Evolutionary conservation across 2,797 vertebrate species (phyloP).

Genomic region (Microctenopoma stevenorrisi): DNA sequence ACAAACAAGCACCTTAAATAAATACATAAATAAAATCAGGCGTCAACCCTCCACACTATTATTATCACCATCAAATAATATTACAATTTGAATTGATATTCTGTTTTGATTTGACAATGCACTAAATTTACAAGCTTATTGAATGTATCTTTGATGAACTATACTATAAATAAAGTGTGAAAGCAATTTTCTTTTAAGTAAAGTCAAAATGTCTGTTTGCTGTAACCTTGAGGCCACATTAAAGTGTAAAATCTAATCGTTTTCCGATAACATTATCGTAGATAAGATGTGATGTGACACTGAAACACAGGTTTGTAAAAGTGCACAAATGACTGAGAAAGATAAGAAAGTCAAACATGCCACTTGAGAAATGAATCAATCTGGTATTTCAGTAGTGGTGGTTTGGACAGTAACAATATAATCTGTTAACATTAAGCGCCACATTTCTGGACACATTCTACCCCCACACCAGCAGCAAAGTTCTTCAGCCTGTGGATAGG

Average conservation of each 20-base stretch:
- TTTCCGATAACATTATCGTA: slow-evolving; percentile 17
- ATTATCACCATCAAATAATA: too few relatives aligned
- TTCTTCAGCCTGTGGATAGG: slow-evolving; percentile 19
- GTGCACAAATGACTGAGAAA: slow-evolving; percentile 9
- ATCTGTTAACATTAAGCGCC: slow-evolving; percentile 41
- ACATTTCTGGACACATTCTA: slow-evolving; percentile 34
- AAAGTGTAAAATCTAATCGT: slow-evolving; percentile 53
- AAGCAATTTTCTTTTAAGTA: too few relatives aligned
- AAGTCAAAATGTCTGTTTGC: not conserved
- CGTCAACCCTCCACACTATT: too few relatives aligned
- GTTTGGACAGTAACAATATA: slow-evolving; percentile 1
- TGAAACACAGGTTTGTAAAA: slow-evolving; percentile 26
- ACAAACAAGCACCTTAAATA: too few relatives aligned
- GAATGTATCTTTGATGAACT: too few relatives aligned
- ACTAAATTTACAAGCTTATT: too few relatives aligned
- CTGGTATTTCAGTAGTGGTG: not conserved
- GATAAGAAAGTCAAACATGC: slow-evolving; percentile 56
- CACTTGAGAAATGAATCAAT: slow-evolving; percentile 8
- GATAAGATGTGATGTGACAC: slow-evolving; percentile 12
- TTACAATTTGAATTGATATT: too few relatives aligned
- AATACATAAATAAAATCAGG: too few relatives aligned
- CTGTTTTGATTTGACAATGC: too few relatives aligned
- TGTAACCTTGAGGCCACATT: slow-evolving; percentile 44
- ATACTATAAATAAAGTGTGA: too few relatives aligned
- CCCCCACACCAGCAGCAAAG: slow-evolving; percentile 27